Evolutionary conservation across 2,113 vertebrate species (phyloP).

Genomic region (Physeter macrocephalus): DNA sequence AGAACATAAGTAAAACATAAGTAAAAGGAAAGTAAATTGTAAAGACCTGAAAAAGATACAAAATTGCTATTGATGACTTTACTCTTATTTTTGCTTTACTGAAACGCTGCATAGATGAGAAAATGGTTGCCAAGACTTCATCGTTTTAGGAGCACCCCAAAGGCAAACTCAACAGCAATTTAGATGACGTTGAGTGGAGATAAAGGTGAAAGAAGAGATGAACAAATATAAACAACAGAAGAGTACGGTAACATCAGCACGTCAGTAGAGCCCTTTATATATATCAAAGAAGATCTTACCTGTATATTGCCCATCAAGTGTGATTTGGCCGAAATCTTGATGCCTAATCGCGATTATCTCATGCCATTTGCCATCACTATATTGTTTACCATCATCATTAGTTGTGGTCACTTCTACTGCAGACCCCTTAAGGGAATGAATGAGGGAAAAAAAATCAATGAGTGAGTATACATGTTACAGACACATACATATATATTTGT

Average conservation of each 20-base stretch:
- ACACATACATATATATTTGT: not conserved
- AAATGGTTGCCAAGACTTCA: not conserved
- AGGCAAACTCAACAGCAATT: not conserved
- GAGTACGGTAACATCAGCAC: not conserved
- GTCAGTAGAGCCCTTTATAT: not conserved
- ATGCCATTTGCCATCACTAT: conserved; percentile 92
- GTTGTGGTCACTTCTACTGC: conserved; percentile 85
- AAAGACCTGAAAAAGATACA: not conserved
- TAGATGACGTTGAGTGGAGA: not conserved
- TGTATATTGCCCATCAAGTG: conserved; percentile 87
- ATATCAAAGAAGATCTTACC: conserved; percentile 78
- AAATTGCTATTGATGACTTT: not conserved
- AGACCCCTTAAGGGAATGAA: conserved; percentile 83
- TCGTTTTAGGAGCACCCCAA: not conserved
- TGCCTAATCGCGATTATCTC: conserved; percentile 85
- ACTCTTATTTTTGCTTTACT: not conserved
- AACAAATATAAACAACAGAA: not conserved
- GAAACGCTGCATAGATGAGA: not conserved
- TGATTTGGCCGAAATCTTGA: conserved; percentile 88
- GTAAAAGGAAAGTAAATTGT: not conserved
- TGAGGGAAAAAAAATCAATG: not conserved
- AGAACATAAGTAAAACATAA: not conserved
- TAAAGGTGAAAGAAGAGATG: not conserved
- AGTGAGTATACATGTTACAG: not conserved
- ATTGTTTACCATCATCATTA: conserved; percentile 84